A percentile compares a stretch with the other conserved stretches of the same genome.
Evolutionary conservation across 2,888 invertebrate species (phyloP).

Genomic region (Smittia aterrima): DNA sequence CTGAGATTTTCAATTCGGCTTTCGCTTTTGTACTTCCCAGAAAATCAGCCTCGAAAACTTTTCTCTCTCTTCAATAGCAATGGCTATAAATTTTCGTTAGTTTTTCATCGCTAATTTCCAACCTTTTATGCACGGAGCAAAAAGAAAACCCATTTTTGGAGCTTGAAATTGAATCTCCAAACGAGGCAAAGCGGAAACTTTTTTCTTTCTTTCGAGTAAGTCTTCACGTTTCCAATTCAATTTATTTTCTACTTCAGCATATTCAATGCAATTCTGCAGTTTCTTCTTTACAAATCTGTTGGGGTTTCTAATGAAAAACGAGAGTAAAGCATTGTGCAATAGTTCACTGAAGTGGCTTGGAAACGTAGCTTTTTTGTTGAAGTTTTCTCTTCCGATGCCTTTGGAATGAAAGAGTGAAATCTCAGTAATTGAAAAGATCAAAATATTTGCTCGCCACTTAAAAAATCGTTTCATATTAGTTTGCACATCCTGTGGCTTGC

Average conservation of each 20-base stretch:
- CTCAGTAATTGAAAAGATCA: no score
- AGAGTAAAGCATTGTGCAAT: not conserved
- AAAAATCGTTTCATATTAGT: no score
- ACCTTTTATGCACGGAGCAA: not conserved
- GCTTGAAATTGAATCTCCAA: not conserved
- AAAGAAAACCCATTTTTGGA: not conserved
- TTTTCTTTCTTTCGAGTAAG: not conserved
- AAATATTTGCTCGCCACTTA: no score
- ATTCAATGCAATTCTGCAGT: not conserved
- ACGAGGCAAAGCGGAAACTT: not conserved
- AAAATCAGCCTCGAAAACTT: not conserved
- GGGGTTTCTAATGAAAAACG: not conserved
- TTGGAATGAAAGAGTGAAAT: no score
- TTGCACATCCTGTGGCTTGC: no score
- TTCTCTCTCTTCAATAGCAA: not conserved
- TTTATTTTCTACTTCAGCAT: not conserved
- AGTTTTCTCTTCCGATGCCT: not conserved
- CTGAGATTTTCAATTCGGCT: not conserved
- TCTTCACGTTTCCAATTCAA: not conserved
- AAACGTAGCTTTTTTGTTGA: no score
- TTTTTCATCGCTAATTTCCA: constrained; percentile 5
- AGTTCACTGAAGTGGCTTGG: not conserved
- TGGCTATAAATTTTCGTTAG: constrained; percentile 4
- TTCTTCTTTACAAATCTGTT: not conserved
- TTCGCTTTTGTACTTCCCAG: not conserved